Conservation (phyloP, 1,140 invertebrate genomes). For the Hyles euphorbiae region DNA sequence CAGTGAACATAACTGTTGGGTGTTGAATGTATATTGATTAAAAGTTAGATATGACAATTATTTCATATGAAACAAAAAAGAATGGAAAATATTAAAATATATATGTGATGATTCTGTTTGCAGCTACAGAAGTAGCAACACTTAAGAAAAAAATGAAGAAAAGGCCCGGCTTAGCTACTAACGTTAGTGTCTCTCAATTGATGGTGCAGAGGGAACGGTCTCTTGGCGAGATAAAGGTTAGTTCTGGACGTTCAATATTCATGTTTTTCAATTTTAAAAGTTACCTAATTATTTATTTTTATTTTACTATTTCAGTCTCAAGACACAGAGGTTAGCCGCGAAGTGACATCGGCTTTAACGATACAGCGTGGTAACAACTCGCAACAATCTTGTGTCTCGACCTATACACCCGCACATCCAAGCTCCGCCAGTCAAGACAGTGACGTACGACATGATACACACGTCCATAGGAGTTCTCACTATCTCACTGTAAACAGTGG, state of each 20-base stretch:
- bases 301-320: conserved; percentile 31
- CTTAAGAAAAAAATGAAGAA: conserved; percentile 82
- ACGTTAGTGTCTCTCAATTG: conserved; percentile 80
- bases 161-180: conserved; percentile 75
- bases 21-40: too few species aligned
- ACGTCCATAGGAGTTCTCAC: conserved; percentile 59
- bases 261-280: too few species aligned
- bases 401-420: conserved; percentile 33
- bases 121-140: conserved; percentile 46
- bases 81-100: too few species aligned
- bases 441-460: conserved; percentile 54
- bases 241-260: too few species aligned
- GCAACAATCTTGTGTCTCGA: conserved; percentile 29
- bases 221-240: conserved; percentile 57
- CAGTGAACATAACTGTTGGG: too few species aligned
- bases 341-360: conserved; percentile 37
- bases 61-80: neutral
- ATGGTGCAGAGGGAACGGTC: conserved; percentile 79
- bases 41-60: too few species aligned
- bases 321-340: conserved; percentile 46
- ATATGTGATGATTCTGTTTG: conserved; percentile 58
- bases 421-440: conserved; percentile 36
- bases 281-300: neutral
- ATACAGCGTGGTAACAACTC: conserved; percentile 33
- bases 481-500: conserved; percentile 67